A percentile compares a stretch with the other conserved stretches of the same genome.
phyloP scores from a whole-genome alignment of 1,140 invertebrate genomes.

The Drosophila funebris region DNA sequence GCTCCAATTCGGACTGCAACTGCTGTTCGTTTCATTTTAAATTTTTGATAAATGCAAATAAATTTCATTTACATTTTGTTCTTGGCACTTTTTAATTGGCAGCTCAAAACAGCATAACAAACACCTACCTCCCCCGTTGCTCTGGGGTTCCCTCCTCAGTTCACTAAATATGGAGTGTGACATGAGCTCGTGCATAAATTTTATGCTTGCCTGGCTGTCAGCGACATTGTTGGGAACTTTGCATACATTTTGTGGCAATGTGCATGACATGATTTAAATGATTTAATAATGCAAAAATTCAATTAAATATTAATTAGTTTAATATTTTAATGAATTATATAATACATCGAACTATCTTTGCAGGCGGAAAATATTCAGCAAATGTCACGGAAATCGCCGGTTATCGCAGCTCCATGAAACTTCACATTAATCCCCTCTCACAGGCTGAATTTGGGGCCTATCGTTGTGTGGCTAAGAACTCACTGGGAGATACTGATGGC shows the following conservation, averaged over 20 bases:
- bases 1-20: neutral
- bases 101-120: conserved; percentile 43
- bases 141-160: neutral
- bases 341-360: conserved; percentile 12
- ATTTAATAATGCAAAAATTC: conserved; percentile 71
- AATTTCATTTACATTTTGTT: conserved; percentile 62
- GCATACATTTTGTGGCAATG: conserved; percentile 21
- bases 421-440: conserved; percentile 89
- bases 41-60: conserved; percentile 56
- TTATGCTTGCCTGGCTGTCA: conserved; percentile 51
- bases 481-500: conserved; percentile 93
- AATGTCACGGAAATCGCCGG: conserved; percentile 86
- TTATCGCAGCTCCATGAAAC: conserved; percentile 91
- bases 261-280: conserved; percentile 71
- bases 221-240: conserved; percentile 53
- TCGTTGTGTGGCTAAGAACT: conserved; percentile 95
- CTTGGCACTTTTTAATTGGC: conserved; percentile 62
- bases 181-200: conserved; percentile 66
- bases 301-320: conserved; percentile 76
- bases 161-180: conserved; percentile 36
- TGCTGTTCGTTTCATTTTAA: conserved; percentile 8
- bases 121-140: neutral
- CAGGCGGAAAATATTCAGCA: conserved; percentile 91
- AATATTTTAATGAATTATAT: conserved; percentile 66
- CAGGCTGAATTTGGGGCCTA: conserved; percentile 90